Percentiles rank a stretch among this genome's conserved stretches.
Evolutionary conservation across 2,797 vertebrate species (phyloP).

Genomic region (Sebastes glaucus): DNA sequence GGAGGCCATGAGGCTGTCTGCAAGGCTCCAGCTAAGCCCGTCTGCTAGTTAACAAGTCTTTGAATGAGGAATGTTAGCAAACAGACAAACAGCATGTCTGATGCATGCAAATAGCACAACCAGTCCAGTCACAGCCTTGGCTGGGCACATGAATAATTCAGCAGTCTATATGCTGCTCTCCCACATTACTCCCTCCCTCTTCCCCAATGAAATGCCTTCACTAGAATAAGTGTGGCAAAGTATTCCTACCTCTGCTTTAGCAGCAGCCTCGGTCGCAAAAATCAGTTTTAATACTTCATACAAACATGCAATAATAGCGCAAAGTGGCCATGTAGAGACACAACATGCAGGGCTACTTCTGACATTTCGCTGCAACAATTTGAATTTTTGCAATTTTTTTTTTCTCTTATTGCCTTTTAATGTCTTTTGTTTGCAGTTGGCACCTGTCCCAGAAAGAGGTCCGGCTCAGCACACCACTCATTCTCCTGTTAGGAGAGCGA

Average conservation of each 20-base stretch:
- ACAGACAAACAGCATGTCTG: constrained; percentile 94
- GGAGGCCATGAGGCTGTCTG: constrained; percentile 86
- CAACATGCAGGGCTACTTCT: constrained; percentile 7
- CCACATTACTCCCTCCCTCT: constrained; percentile 54
- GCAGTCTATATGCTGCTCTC: constrained; percentile 76
- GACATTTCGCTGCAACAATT: constrained; percentile 46
- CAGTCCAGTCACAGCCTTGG: constrained; percentile 86
- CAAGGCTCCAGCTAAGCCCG: constrained; percentile 83
- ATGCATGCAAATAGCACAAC: constrained; percentile 89
- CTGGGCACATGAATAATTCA: constrained; percentile 94
- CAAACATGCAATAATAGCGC: constrained; percentile 17
- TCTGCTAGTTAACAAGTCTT: constrained; percentile 91
- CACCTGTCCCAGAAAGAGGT: constrained; percentile 92
- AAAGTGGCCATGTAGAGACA: constrained; percentile 2
- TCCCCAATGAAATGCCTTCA: constrained; percentile 81
- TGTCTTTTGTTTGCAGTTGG: constrained; percentile 92
- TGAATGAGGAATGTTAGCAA: constrained; percentile 95
- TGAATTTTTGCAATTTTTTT: constrained; percentile 58
- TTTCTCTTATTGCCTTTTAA: constrained; percentile 82
- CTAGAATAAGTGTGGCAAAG: constrained; percentile 69
- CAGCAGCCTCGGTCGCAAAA: constrained; percentile 6
- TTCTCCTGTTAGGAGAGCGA: constrained; percentile 64
- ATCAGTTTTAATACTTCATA: constrained; percentile 45
- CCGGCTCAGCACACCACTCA: constrained; percentile 72
- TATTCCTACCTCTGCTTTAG: constrained; percentile 50